Evolutionary conservation across 2,797 vertebrate species (phyloP), one percentile per base, ranked within the genome.

Genomic region (Phataginus tetradactyla): DNA sequence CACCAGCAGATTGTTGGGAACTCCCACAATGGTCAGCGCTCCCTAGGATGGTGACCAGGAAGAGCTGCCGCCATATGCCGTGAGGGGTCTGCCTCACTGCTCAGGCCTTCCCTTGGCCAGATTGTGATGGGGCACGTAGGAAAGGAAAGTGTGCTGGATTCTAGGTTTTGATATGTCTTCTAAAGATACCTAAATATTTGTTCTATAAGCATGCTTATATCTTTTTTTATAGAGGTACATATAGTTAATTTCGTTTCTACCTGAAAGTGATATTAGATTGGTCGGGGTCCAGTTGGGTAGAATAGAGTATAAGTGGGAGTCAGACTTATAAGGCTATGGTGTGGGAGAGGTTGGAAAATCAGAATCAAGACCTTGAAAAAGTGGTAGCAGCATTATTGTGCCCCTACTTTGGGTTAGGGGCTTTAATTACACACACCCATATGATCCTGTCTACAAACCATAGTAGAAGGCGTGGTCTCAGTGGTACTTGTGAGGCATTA

Each of bases 11-110:
- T 14, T 9, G 3, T 18, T 69, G 23, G 12, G 18, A 14, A 25
- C 23, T 63, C 77, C 37, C 27, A 10, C 9, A 20, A 3, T 1
- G 13, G 4, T 53, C 32, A 17, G 3, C 9, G 83, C 42, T 86
- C 79, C 66, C 27, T 20, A 51, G 34, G 51, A 86, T 37, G 25
- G 15, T 17, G 80, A 42, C 39, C 34, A 34, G 23, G 42, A 71
- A 34, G 72, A 61, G 7, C 4, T 45, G 5, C 12, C 42, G 29
- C 13, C 13, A 39, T 4, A 29, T 15, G 4, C 37, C 23, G 3
- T 5, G 34, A n/a, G 4, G 27, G 6, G 39, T 39, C 29, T n/a
- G 2, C 0, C 0, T 68, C 1, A 17, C 7, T 15, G 13, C 32
- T 55, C 29, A 57, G 18, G 18, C 18, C 11, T 94, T 77, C 83